These are phyloP conservation scores for Serranus cabrilla DNA, from an alignment of 2,797 vertebrate species.

Conservation along the genomic window DNA sequence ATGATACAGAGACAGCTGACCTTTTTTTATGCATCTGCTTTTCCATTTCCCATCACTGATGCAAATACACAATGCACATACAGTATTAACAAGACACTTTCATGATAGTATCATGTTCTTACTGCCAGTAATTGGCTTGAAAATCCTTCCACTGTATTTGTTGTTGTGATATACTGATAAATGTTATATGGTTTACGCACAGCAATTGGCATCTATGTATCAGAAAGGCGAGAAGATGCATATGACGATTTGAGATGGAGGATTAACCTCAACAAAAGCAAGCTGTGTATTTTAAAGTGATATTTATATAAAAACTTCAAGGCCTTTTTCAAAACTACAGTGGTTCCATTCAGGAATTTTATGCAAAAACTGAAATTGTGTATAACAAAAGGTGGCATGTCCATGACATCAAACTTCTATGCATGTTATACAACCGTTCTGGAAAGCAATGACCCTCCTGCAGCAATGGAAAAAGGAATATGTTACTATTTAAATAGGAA, in stretches of 20 bases:
- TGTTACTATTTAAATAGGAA: not conserved
- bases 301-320: too few relatives aligned
- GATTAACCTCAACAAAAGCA: too few relatives aligned
- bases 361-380: too few relatives aligned
- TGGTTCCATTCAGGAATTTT: too few relatives aligned
- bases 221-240: not conserved
- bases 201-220: not conserved
- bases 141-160: not conserved
- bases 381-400: too few relatives aligned
- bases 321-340: too few relatives aligned
- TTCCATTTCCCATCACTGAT: conserved; percentile 8
- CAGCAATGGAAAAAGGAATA: not conserved
- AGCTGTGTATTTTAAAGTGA: too few relatives aligned
- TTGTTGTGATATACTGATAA: too few relatives aligned
- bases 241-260: not conserved
- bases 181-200: too few relatives aligned
- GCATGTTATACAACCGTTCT: too few relatives aligned
- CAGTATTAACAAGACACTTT: not conserved
- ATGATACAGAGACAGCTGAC: conserved; percentile 1
- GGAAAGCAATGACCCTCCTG: too few relatives aligned
- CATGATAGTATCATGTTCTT: not conserved
- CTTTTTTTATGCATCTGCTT: not conserved
- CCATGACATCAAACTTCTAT: too few relatives aligned
- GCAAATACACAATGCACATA: not conserved
- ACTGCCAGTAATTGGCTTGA: not conserved